phyloP scores from a whole-genome alignment of 2,888 invertebrate genomes.

The Calliopum simillimum region DNA sequence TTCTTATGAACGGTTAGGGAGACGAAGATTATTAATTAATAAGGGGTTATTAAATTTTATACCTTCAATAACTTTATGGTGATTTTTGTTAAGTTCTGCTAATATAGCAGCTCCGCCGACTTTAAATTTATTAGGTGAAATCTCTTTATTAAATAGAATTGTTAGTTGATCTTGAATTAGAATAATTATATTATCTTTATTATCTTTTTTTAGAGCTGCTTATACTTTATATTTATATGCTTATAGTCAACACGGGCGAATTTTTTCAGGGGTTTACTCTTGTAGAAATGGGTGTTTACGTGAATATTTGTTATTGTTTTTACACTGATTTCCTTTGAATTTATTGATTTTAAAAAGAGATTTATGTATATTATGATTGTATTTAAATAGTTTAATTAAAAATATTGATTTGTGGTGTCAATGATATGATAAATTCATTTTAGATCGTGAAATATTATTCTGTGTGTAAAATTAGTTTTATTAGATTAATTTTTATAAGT shows the following conservation, averaged over 20 bases:
- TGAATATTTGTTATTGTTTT: constrained; percentile 73
- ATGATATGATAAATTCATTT: constrained; percentile 71
- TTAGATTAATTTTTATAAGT: constrained; percentile 67
- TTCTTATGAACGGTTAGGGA: constrained; percentile 72
- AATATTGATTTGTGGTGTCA: constrained; percentile 78
- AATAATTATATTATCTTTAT: constrained; percentile 71
- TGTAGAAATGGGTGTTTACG: constrained; percentile 69
- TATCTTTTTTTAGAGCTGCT: constrained; percentile 75
- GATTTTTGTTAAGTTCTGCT: constrained; percentile 74
- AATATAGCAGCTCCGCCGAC: constrained; percentile 78
- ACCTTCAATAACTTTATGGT: constrained; percentile 72
- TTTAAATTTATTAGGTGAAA: constrained; percentile 76
- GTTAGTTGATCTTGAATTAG: constrained; percentile 69
- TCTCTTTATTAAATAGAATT: constrained; percentile 74
- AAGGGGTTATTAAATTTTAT: constrained; percentile 74
- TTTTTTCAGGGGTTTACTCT: constrained; percentile 69
- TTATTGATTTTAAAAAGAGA: constrained; percentile 72
- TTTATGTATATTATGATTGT: constrained; percentile 69
- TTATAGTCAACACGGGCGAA: constrained; percentile 73
- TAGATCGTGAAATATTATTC: constrained; percentile 69
- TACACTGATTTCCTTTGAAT: constrained; percentile 76
- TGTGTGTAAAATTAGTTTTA: constrained; percentile 70
- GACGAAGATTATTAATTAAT: constrained; percentile 75
- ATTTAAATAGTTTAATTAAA: constrained; percentile 76
- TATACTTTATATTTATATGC: constrained; percentile 77